Base-by-base conservation (phyloP, 2,888 invertebrate genomes). In the Dysmachus trigonus region DNA sequence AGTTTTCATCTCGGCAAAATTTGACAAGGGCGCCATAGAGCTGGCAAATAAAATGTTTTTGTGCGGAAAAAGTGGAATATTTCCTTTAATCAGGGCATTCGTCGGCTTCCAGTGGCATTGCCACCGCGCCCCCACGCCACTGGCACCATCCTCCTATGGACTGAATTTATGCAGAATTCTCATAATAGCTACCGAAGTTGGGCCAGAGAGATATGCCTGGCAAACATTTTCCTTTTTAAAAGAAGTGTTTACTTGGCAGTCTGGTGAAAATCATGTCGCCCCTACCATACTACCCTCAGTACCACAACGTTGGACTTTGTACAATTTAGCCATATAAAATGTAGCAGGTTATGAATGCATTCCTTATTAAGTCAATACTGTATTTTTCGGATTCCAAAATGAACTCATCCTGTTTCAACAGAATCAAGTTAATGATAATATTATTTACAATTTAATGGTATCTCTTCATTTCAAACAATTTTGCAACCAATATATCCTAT, bases 41-140 rank as follows among this genome's bases (percentile, higher is more conserved):
- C 79, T 79, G 79, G 79, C 81, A 81, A 81, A 81, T 81, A 81
- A 81, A 81, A 81, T 81, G 81, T 81, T 81, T 81, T 81, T 62
- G 53, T 81, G 53, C 51, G 53, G 31, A 62, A 81, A 79, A 81
- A 81, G 81, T 81, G 53, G 81, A 79, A 81, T 81, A 81, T 81
- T 81, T 53, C 79, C 53, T 81, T 53, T 81, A 81, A 81, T 81
- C 81, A 53, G 81, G 53, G n/a, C 81, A 18, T 62, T 47, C 62
- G 62, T 62, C 62, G 27, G 62, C 62, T 22, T 62, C 62, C 27
- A 62, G 10, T 27, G 62, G 27, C 10, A 27, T 15, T 30, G 73
- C 31, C 27, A 6, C 13, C 33, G 73, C 41, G 38, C 31, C 27
- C 6, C 13, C 33, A 33, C 41, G 38, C 31, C 73, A 72, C 22